Evolutionary conservation across 2,113 vertebrate species (phyloP).

Genomic region (Limanda limanda): DNA sequence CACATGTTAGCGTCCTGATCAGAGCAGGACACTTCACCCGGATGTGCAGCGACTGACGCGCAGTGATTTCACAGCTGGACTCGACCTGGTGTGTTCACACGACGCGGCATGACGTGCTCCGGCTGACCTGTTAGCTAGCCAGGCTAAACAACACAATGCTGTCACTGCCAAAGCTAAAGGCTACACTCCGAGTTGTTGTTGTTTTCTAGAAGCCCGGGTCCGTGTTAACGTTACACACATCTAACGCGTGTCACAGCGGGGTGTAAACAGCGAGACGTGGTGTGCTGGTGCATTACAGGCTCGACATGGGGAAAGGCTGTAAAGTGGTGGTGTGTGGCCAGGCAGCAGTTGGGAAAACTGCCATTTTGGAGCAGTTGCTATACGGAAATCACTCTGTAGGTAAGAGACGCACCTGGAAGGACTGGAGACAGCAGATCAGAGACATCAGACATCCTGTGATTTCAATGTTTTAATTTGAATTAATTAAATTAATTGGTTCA

Average conservation of each 20-base stretch:
- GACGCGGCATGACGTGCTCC: not conserved
- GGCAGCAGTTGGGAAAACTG: conserved; percentile 92
- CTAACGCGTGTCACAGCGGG: too few species aligned
- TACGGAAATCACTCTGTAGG: conserved; percentile 90
- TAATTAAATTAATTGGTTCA: too few species aligned
- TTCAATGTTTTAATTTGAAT: not conserved
- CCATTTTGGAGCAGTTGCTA: conserved; percentile 93
- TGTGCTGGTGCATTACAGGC: conserved; percentile 28
- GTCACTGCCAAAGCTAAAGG: not conserved
- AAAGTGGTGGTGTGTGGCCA: conserved; percentile 95
- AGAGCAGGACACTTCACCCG: not conserved
- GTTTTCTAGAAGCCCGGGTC: not conserved
- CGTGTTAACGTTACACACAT: too few species aligned
- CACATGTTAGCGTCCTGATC: not conserved
- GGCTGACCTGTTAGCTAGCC: conserved; percentile 30
- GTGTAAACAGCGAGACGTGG: not conserved
- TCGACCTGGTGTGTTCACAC: not conserved
- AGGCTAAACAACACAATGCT: conserved; percentile 32
- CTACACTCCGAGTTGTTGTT: not conserved
- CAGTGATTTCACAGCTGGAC: fast-evolving
- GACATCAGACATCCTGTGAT: too few species aligned
- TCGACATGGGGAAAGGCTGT: conserved; percentile 93
- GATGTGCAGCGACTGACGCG: not conserved
- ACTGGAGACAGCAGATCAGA: not conserved
- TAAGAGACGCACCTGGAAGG: conserved; percentile 72